These are phyloP conservation scores for Drosophila limbata DNA, from an alignment of 2,888 invertebrate genomes.

Conservation along the genomic window DNA sequence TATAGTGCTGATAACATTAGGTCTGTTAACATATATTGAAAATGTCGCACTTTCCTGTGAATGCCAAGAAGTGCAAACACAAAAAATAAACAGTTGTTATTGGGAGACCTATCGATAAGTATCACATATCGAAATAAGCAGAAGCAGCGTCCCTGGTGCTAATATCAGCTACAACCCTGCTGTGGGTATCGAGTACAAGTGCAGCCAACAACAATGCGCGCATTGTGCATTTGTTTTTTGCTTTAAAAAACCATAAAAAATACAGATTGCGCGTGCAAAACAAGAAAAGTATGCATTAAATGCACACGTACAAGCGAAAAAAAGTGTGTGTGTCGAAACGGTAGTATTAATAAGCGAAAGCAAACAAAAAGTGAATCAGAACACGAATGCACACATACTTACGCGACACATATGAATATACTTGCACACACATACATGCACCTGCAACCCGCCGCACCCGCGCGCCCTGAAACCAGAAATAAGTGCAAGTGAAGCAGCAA, in stretches of 20 bases:
- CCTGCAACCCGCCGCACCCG: constrained; percentile 53
- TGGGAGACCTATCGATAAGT: not conserved
- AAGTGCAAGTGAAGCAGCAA: constrained; percentile 77
- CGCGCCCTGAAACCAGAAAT: constrained; percentile 64
- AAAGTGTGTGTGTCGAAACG: constrained; percentile 4
- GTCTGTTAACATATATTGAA: too few relatives aligned
- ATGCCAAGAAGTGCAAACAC: too few relatives aligned
- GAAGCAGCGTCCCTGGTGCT: constrained; percentile 9
- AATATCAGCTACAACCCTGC: constrained; percentile 22
- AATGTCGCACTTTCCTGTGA: too few relatives aligned
- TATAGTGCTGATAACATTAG: too few relatives aligned
- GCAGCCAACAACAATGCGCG: constrained; percentile 72
- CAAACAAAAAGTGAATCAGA: constrained; percentile 75
- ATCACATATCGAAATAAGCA: not conserved
- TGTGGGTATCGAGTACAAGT: constrained; percentile 61
- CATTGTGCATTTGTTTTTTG: constrained; percentile 62
- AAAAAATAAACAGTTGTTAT: too few relatives aligned
- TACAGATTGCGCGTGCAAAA: constrained; percentile 11
- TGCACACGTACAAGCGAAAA: constrained; percentile 5
- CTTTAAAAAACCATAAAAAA: constrained; percentile 32
- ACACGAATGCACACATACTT: constrained; percentile 48
- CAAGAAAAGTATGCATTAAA: constrained; percentile 4
- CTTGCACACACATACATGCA: constrained; percentile 43
- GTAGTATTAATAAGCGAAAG: constrained; percentile 23
- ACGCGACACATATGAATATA: constrained; percentile 27